Conservation (phyloP, 92 coral and sea anemone genomes). For the Phenganax stokvisi region DNA sequence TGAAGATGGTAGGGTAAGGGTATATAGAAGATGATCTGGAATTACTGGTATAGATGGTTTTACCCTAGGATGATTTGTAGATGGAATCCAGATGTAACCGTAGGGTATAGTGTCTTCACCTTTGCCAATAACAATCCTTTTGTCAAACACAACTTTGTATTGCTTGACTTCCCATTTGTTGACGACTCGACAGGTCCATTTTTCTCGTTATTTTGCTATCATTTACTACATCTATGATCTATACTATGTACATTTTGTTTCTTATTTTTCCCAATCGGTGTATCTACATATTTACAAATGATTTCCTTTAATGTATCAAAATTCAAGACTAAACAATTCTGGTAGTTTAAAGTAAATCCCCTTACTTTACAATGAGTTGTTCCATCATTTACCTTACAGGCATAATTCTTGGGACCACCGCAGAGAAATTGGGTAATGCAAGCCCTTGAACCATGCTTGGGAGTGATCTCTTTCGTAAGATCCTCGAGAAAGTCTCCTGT, state of each 20-base stretch:
- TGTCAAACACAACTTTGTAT: background rate
- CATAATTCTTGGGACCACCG: constrained; percentile 31
- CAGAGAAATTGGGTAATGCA: background rate
- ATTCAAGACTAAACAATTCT: constrained; percentile 8
- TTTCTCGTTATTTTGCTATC: background rate
- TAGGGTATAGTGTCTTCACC: constrained; percentile 31
- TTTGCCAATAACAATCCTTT: constrained; percentile 18
- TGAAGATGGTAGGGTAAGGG: background rate
- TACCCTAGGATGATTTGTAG: background rate
- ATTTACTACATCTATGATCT: too few relatives aligned
- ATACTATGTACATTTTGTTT: background rate
- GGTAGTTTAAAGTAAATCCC: constrained; percentile 36
- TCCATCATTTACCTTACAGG: background rate
- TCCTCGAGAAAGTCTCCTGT: constrained; percentile 44
- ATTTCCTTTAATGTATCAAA: constrained; percentile 18
- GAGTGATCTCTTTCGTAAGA: constrained; percentile 32
- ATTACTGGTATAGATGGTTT: background rate
- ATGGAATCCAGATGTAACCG: constrained; percentile 14
- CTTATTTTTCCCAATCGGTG: background rate
- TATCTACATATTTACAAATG: constrained; percentile 16
- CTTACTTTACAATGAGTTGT: constrained; percentile 18
- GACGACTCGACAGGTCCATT: too few relatives aligned
- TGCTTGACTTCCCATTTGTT: too few relatives aligned
- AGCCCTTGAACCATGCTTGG: constrained; percentile 30
- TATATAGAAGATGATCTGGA: constrained; percentile 8